Base-by-base conservation (phyloP, 2,888 invertebrate species). In the Scrobipalpa atriplicella region DNA sequence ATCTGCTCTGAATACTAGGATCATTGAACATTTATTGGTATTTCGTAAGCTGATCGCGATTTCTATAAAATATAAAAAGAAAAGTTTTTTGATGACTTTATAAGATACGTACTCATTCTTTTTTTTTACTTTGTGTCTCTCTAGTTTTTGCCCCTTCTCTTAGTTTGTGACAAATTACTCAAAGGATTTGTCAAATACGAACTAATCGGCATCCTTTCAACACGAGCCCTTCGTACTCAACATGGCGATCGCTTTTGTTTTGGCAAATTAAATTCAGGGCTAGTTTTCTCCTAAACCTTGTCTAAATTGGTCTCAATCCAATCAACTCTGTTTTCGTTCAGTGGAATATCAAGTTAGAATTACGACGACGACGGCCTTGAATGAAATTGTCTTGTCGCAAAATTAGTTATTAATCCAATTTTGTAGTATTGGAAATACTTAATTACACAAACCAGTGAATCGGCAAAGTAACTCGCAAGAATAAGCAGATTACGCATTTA, bases 351-450 rank as follows among this genome's bases (percentile, higher is more conserved):
- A 18, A 54, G 8, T 21, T 21, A 9, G 8, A 0, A 18, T 16
- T 19, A 18, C 54, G 19, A 18, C 54, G 18, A 18, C 54, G 18
- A 8, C 9, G 54, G 18, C 54, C 54, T 54, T 54, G 18, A 54
- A 54, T 21, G 21, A 21, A 21, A 54, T 21, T 54, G 19, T 21
- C 21, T 21, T 54, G 18, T 18, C 16, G 0, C 19, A 18, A 54
- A 54, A 21, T 54, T 54, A 2, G 54, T 11, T 54, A 54, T 54
- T 54, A 54, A 43, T 18, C 21, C 54, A 54, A 52, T 52, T 58
- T 58, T 18, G n/a, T 52, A 16, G n/a, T 52, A 16, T 52, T 52
- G 18, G 54, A 54, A 54, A 54, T 62, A 43, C 38, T 62, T 62
- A 61, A 62, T 41, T 19, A 19, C 13, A 39, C 41, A 62, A 62